Evolutionary conservation across 2,113 vertebrate genomes (phyloP), one percentile per base, ranked within the genome.

Genomic region (Aptenodytes patagonicus): DNA sequence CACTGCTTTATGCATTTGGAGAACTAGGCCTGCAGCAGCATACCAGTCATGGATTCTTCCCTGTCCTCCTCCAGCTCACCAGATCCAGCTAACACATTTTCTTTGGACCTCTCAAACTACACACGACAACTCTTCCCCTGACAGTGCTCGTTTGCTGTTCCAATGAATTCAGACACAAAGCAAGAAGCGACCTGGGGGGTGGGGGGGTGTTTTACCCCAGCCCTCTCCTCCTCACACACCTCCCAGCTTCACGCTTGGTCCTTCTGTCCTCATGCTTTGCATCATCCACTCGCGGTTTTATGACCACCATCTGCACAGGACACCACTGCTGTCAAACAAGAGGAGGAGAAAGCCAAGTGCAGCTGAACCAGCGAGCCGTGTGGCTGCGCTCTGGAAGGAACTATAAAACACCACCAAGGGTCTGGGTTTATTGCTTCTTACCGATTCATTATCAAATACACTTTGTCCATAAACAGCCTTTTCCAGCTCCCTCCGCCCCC

Each of bases 111-210:
- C 40, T 42, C 51, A 28, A 69, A 60, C 60, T 44, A 38, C 31
- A 61, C 14, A 36, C 1, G 0, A 16, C 0, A 1, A 47, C 62
- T 44, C 17, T 40, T 57, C 10, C n/a, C 52, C 9, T 7, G 1
- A 22, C 4, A 13, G 17, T 0, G 0, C 16, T 71, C 1, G 0
- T 26, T 38, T 49, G 13, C n/a, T 73, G 11, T 38, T 66, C 44
- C 24, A 28, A 3, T 49, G 31, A 80, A 57, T 55, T 70, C 51
- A 72, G 47, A 57, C 42, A 55, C 44, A 49, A 79, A 72, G 49
- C 54, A 79, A 71, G 38, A 42, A 49, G 51, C 0, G 3, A 31
- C 13, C 1, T 0, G 9, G 26, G 34, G 16, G 12, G 11, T 2
- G 42, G 6, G 40, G 6, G 42, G 13, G 42, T 42, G 42, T 38